Evolutionary conservation across 37 sponge, comb jelly and placozoan genomes (phyloP), one percentile per base, ranked within the genome.

Genomic region (Halichondria panicea): DNA sequence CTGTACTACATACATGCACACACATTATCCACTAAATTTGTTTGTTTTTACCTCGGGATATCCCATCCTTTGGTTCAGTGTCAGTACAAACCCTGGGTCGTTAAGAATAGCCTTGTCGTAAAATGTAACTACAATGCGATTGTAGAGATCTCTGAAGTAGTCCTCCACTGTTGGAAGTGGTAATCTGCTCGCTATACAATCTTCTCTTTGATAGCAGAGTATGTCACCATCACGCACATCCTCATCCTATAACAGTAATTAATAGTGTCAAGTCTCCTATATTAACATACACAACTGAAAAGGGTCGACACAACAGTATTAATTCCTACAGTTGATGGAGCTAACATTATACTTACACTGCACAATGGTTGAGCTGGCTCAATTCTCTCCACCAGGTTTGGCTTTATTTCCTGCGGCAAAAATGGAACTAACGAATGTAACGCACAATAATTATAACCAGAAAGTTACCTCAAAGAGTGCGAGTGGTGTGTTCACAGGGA

Each of bases 181-280:
- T 0, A 66, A 57, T 58, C 55, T 69, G 4, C 78, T 69, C 9
- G 57, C 24, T 6, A 53, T 33, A 1, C 78, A n/a, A 55, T 83
- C 80, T 55, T 74, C 85, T 72, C 84, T 92, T 41, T 94, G 94
- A 56, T 83, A 94, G 45, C 94, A 94, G 43, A 94, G 74, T 28
- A 94, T 94, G 71, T 94, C 94, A 18, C 94, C 94, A 87, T 94
- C 94, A 74, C 79, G 68, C 31, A 92, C 55, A 15, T 92, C 92
- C 33, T 88, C 92, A 60, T 88, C 55, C 85, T 84, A 32, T 43
- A 66, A 45, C 4, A 67, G 22, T 34, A 63, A 0, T 6, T 25
- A 2, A 74, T n/a, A n/a, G n/a, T n/a, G n/a, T n/a, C n/a, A n/a
- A n/a, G n/a, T n/a, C n/a, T n/a, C n/a, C n/a, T n/a, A n/a, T n/a